Evolutionary conservation across 2,113 vertebrate species (phyloP).

Genomic region (Laticauda colubrina): DNA sequence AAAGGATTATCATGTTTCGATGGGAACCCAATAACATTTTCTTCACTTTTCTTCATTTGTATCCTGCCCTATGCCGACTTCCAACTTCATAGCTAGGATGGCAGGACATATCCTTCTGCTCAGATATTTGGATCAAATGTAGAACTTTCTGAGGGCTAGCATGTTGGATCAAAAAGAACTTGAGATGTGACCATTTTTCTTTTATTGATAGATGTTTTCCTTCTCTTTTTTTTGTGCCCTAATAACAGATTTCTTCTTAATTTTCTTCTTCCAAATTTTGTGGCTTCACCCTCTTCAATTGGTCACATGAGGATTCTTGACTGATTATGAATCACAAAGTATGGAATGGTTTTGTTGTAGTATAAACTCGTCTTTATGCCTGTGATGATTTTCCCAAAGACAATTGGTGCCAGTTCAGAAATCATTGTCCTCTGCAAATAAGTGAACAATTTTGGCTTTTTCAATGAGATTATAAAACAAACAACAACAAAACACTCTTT

Average conservation of each 20-base stretch:
- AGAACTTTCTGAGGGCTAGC: neutral
- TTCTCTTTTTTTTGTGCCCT: neutral
- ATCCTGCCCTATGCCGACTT: neutral
- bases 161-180: neutral
- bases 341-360: neutral
- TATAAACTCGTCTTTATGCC: neutral
- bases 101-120: neutral
- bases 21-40: neutral
- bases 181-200: neutral
- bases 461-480: neutral
- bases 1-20: neutral
- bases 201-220: neutral
- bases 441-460: neutral
- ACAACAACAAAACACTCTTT: neutral
- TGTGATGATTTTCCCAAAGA: neutral
- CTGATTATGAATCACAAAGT: neutral
- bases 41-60: conserved; percentile 7
- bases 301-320: neutral
- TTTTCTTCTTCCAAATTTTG: neutral
- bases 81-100: neutral
- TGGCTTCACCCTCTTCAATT: neutral
- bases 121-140: neutral
- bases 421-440: neutral
- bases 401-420: neutral
- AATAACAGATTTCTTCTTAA: neutral